Evolutionary conservation across 2,113 vertebrate genomes (phyloP).

Genomic region (Plecturocebus donacophilus): DNA sequence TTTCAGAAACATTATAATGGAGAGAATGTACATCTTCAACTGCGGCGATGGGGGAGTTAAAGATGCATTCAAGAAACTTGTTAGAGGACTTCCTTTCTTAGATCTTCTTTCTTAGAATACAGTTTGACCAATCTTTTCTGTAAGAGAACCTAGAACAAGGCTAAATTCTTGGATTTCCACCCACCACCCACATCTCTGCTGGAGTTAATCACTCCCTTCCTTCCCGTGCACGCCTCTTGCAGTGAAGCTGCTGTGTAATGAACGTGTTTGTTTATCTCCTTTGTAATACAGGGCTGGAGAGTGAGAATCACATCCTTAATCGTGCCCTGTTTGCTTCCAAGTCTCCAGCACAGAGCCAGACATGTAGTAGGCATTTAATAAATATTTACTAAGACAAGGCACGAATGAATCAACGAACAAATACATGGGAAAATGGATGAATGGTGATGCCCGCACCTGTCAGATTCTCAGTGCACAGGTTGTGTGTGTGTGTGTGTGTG

Average conservation of each 20-base stretch:
- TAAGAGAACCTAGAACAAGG: not conserved
- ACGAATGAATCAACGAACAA: not conserved
- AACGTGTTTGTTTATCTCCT: not conserved
- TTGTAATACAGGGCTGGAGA: not conserved
- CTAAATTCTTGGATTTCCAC: constrained; percentile 10
- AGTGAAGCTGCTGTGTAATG: not conserved
- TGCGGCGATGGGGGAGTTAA: not conserved
- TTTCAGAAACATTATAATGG: not conserved
- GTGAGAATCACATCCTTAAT: not conserved
- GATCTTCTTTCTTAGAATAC: not conserved
- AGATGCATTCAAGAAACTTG: not conserved
- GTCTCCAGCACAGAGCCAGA: not conserved
- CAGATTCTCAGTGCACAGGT: not conserved
- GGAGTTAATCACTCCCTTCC: constrained; percentile 16
- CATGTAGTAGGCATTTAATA: not conserved
- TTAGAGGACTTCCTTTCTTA: not conserved
- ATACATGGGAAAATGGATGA: not conserved
- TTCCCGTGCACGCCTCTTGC: not conserved
- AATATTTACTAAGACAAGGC: not conserved
- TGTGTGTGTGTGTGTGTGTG: not conserved
- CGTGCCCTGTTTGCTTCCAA: not conserved
- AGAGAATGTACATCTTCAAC: not conserved
- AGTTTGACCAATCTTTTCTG: not conserved
- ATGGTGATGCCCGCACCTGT: not conserved
- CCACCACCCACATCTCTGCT: not conserved